phyloP scores from a whole-genome alignment of 2,888 invertebrate genomes.

The Apocheima hispidaria region DNA sequence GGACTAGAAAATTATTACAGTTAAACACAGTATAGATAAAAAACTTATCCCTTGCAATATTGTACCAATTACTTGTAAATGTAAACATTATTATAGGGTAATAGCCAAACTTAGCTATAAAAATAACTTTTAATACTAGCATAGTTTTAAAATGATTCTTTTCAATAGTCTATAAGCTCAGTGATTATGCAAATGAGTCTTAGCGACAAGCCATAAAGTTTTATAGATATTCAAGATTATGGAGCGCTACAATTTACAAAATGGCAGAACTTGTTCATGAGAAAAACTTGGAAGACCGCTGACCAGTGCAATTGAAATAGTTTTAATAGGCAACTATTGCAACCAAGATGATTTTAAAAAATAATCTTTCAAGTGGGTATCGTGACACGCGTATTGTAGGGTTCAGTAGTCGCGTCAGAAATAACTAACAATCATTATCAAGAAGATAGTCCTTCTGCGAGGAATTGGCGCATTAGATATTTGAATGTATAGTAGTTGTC shows the following conservation, averaged over 20 bases:
- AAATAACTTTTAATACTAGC: constrained; percentile 4
- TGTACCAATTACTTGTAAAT: neutral
- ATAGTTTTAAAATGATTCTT: constrained; percentile 12
- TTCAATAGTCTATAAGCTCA: constrained; percentile 10
- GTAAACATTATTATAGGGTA: neutral
- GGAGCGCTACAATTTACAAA: constrained; percentile 6
- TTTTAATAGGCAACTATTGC: neutral
- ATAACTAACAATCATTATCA: no score
- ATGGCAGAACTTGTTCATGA: constrained; percentile 7
- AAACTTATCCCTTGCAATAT: neutral
- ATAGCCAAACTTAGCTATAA: constrained; percentile 6
- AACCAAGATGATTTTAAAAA: neutral
- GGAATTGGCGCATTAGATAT: no score
- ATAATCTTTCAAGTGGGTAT: no score
- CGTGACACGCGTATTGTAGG: no score
- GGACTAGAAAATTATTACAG: neutral
- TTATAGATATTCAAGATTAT: constrained; percentile 20
- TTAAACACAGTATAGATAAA: neutral
- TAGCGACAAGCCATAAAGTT: constrained; percentile 24
- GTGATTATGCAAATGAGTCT: constrained; percentile 19
- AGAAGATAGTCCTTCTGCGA: no score
- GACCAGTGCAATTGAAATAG: neutral
- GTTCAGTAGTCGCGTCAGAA: no score
- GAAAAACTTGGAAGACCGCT: neutral
- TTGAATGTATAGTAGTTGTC: no score